These are phyloP conservation scores for Ips nitidus DNA, from an alignment of 1,140 invertebrate species.

Conservation along the genomic window DNA sequence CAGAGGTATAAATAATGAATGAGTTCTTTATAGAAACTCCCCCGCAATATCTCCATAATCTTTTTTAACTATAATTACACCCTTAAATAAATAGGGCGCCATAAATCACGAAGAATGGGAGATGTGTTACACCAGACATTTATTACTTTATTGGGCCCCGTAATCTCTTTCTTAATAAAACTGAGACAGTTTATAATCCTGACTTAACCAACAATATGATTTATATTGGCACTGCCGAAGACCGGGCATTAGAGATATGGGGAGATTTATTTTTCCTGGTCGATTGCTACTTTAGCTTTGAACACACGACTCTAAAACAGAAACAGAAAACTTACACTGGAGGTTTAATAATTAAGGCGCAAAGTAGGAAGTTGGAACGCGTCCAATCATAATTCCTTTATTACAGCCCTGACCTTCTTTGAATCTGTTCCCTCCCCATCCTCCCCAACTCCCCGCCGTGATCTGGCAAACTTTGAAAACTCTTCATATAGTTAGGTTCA, in stretches of 20 bases:
- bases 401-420: conserved; percentile 23
- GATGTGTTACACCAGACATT: conserved; percentile 35
- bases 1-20: conserved; percentile 27
- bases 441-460: conserved; percentile 20
- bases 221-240: conserved; percentile 26
- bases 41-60: conserved; percentile 7
- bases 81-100: conserved; percentile 30
- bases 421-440: conserved; percentile 11
- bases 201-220: conserved; percentile 31
- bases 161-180: conserved; percentile 36
- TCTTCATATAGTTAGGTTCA: conserved; percentile 54
- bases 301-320: too few relatives aligned
- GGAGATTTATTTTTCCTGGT: conserved; percentile 11
- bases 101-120: conserved; percentile 28
- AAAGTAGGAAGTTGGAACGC: too few relatives aligned
- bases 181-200: conserved; percentile 25
- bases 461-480: conserved; percentile 49
- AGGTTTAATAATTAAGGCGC: too few relatives aligned
- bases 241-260: conserved; percentile 19
- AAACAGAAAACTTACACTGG: too few relatives aligned
- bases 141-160: conserved; percentile 33
- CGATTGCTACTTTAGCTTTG: not conserved
- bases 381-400: conserved; percentile 3
- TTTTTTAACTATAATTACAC: conserved; percentile 32
- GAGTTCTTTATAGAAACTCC: conserved; percentile 24